Evolutionary conservation across 2,797 vertebrate genomes (phyloP), one percentile per base, ranked within the genome.

Genomic region (Siniperca scherzeri): DNA sequence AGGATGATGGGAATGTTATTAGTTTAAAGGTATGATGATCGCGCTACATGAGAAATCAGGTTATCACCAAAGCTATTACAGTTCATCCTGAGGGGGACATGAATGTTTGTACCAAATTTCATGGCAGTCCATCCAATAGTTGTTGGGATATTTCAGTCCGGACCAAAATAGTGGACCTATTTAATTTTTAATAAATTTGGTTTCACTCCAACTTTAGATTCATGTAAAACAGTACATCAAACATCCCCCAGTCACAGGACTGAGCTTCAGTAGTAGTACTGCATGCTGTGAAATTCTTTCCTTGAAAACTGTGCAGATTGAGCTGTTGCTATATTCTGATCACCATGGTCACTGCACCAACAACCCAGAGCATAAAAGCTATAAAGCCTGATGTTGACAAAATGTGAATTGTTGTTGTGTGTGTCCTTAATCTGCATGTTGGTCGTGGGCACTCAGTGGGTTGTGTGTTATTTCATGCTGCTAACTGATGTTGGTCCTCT

Each of bases 401-500:
- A 36, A 7, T 7, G 6, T 36, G 36, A 36, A 36, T 36, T 36
- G 36, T 36, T 36, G 36, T 36, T 36, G 36, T 36, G 36, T 36
- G 36, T 36, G 36, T 42, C 9, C 10, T 42, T 42, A 42, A 42
- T 17, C 27, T 25, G 46, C 38, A 46, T 62, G 9, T 46, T 44
- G 25, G 21, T 0, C 0, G 6, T 57, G 7, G 30, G 50, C 27
- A 38, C 38, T 46, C 46, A n/a, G 46, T 73, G 38, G 17, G 22
- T 14, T 60, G 55, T 19, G 5, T 30, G 27, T 50, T 36, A 70
- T 66, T 40, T 21, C 25, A 68, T 8, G 40, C 55, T 72, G 61
- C 56, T 42, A 57, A 67, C 46, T 78, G 74, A 52, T 85, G n/a
- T 21, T 36, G 57, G 40, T 42, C 40, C 40, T 42, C 40, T 42